Evolutionary conservation across 2,113 vertebrate genomes (phyloP).

Genomic region (Upupa epops): DNA sequence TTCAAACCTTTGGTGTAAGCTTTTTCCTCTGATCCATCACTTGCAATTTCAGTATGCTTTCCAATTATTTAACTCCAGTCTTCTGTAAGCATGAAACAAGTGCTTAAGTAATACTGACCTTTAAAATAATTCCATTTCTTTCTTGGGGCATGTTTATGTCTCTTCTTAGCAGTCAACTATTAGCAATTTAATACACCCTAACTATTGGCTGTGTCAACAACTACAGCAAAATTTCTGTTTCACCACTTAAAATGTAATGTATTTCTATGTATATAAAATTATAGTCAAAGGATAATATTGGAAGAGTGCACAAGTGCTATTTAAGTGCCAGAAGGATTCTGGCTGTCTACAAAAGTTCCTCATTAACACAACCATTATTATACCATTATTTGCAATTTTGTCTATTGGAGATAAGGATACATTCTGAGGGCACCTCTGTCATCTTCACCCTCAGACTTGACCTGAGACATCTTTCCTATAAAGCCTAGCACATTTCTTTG

Average conservation of each 20-base stretch:
- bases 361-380: not conserved
- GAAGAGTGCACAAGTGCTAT: not conserved
- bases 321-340: not conserved
- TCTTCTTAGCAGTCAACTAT: not conserved
- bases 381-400: not conserved
- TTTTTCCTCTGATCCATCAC: not conserved
- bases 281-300: not conserved
- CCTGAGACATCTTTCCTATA: not conserved
- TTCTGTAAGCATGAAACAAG: not conserved
- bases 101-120: conserved; percentile 17
- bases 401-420: not conserved
- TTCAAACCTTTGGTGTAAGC: not conserved
- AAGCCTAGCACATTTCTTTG: not conserved
- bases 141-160: not conserved
- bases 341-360: not conserved
- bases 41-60: not conserved
- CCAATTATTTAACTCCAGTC: not conserved
- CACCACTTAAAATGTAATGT: not conserved
- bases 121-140: conserved; percentile 29
- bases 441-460: not conserved
- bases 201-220: not conserved
- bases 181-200: not conserved
- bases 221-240: not conserved
- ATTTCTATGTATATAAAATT: not conserved
- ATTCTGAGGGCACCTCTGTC: not conserved